Evolutionary conservation across 2,113 vertebrate species (phyloP).

Genomic region (Saccopteryx leptura): DNA sequence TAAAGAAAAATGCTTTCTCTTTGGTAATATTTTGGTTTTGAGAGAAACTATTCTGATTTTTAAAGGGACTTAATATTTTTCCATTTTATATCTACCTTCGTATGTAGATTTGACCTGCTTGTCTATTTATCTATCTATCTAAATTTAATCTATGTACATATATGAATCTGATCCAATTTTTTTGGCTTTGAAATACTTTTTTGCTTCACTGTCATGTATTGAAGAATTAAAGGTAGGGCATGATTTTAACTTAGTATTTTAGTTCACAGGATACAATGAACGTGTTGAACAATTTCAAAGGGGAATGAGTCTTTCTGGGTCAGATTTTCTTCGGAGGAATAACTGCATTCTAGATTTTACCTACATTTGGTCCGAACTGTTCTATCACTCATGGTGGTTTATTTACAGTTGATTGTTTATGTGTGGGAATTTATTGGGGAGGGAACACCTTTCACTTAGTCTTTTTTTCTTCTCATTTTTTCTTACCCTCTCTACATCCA

Average conservation of each 20-base stretch:
- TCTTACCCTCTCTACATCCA: not conserved
- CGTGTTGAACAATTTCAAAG: constrained; percentile 28
- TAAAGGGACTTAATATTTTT: constrained; percentile 24
- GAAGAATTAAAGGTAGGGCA: not conserved
- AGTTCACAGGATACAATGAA: not conserved
- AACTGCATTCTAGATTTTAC: constrained; percentile 5
- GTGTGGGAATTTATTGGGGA: not conserved
- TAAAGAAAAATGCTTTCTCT: not conserved
- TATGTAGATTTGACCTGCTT: not conserved
- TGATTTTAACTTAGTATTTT: constrained; percentile 56
- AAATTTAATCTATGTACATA: not conserved
- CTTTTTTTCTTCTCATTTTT: not conserved
- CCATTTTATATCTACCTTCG: not conserved
- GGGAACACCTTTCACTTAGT: not conserved
- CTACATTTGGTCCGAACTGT: constrained; percentile 3
- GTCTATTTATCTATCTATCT: not conserved
- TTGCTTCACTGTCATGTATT: not conserved
- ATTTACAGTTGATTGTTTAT: not conserved
- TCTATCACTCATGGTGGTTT: not conserved
- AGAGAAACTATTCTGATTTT: constrained; percentile 9
- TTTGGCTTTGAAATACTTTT: constrained; percentile 36
- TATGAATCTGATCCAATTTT: not conserved
- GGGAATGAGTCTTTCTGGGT: not conserved
- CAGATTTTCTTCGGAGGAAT: constrained; percentile 45
- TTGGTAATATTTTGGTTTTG: not conserved